phyloP scores from a whole-genome alignment of 2,888 invertebrate species.

The Galerucella pusilla region DNA sequence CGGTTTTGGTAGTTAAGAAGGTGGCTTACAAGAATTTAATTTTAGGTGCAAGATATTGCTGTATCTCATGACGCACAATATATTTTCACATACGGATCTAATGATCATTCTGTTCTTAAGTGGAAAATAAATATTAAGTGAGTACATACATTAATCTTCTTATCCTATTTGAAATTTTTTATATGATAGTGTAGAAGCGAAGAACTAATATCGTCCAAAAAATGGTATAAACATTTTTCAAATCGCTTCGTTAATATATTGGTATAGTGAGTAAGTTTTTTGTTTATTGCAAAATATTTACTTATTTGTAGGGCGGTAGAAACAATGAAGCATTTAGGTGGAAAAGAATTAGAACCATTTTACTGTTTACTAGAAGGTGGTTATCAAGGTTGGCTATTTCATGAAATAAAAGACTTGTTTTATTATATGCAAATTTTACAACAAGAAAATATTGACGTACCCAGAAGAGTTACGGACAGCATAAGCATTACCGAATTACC shows the following conservation, averaged over 20 bases:
- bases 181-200: not conserved
- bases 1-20: no score
- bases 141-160: constrained; percentile 44
- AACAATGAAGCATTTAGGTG: constrained; percentile 67
- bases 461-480: constrained; percentile 70
- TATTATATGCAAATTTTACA: constrained; percentile 81
- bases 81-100: constrained; percentile 69
- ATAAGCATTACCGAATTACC: constrained; percentile 76
- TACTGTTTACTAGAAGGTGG: constrained; percentile 79
- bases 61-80: constrained; percentile 66
- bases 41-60: constrained; percentile 62
- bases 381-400: constrained; percentile 75
- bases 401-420: constrained; percentile 79
- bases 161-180: no score
- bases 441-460: constrained; percentile 74
- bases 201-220: no score
- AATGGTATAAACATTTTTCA: no score
- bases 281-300: not conserved
- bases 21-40: constrained; percentile 20
- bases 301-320: constrained; percentile 62
- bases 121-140: constrained; percentile 71
- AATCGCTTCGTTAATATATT: no score
- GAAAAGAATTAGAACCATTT: constrained; percentile 73
- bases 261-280: no score
- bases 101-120: constrained; percentile 68